A percentile compares a stretch with the other conserved stretches of the same genome.
These are phyloP conservation scores for Trichogramma evanescens DNA, from an alignment of 2,888 invertebrate genomes.

Conservation along the genomic window DNA sequence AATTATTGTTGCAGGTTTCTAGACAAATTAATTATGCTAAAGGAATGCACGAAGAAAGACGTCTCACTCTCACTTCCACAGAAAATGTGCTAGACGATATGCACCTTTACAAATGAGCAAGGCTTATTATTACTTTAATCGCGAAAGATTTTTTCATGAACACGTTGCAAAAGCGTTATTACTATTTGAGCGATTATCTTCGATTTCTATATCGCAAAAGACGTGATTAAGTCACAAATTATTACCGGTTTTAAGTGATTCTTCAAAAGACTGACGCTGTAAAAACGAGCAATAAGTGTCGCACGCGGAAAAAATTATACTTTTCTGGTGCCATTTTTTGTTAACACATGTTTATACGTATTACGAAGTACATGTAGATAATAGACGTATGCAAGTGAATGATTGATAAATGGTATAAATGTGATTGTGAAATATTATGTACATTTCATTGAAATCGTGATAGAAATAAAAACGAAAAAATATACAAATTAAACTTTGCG, in stretches of 20 bases:
- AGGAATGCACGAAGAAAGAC: conserved; percentile 73
- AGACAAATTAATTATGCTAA: conserved; percentile 85
- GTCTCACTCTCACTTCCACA: conserved; percentile 59
- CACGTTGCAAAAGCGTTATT: background rate
- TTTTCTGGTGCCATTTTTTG: conserved; percentile 17
- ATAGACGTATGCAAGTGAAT: background rate
- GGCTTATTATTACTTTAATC: background rate
- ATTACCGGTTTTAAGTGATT: conserved; percentile 10
- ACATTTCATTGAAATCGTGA: background rate
- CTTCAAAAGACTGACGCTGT: conserved; percentile 19
- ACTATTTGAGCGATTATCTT: conserved; percentile 1
- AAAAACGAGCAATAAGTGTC: conserved; percentile 12
- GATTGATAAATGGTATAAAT: conserved; percentile 1
- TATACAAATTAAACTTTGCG: no score
- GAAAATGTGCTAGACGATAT: conserved; percentile 45
- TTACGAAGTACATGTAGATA: background rate
- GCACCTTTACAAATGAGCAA: conserved; percentile 39
- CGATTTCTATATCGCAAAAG: background rate
- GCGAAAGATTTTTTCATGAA: conserved; percentile 7
- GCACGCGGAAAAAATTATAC: background rate
- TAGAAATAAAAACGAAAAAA: no score
- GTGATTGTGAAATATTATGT: conserved; percentile 13
- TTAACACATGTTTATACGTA: conserved; percentile 4
- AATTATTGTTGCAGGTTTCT: conserved; percentile 50
- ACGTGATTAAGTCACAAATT: conserved; percentile 7